phyloP scores from a whole-genome alignment of 2,113 vertebrate genomes.

The Chamaetylas fuelleborni region DNA sequence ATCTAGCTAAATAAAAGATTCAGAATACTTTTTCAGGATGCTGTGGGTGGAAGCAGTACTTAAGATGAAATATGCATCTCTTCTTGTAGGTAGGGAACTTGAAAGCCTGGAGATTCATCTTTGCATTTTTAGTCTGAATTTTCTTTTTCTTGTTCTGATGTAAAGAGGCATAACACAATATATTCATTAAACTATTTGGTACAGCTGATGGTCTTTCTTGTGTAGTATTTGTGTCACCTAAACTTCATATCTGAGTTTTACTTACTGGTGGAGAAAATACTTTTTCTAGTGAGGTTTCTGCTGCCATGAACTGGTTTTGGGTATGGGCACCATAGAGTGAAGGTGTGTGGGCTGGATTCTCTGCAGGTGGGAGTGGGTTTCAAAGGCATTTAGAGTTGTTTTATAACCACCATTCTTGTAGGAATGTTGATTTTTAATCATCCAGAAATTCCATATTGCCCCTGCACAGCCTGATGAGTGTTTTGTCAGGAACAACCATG shows the following conservation, averaged over 20 bases:
- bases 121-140: background rate
- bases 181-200: background rate
- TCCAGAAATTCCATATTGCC: background rate
- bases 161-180: background rate
- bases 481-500: background rate
- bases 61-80: background rate
- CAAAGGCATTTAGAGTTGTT: background rate
- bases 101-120: background rate
- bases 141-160: background rate
- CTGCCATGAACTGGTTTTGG: background rate
- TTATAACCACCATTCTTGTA: background rate
- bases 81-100: background rate
- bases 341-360: background rate
- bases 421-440: background rate
- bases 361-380: background rate
- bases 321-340: fast-evolving
- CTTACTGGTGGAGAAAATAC: background rate
- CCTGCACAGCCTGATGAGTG: background rate
- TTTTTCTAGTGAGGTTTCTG: background rate
- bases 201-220: background rate
- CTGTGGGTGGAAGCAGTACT: background rate
- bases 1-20: background rate
- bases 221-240: background rate
- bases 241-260: background rate
- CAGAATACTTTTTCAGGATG: background rate